A percentile compares a stretch with the other conserved stretches of the same genome.
Conservation (phyloP, 2,888 invertebrate genomes). For the Tachystola acroxantha region DNA sequence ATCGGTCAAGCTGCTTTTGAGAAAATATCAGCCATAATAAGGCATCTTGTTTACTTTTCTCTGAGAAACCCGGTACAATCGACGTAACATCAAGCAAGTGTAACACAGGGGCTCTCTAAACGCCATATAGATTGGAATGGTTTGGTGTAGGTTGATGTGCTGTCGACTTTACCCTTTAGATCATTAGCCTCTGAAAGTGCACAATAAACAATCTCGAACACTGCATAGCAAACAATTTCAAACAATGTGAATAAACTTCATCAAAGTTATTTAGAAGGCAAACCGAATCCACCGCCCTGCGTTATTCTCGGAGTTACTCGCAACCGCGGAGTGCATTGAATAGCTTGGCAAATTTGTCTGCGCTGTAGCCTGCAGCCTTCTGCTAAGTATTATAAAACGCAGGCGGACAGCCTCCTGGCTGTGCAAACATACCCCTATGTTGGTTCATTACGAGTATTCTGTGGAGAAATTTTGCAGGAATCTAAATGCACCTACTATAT, state of each 20-base stretch:
- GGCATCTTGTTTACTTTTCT: no score
- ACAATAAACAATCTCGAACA: no score
- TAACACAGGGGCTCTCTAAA: no score
- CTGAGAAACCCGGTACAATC: no score
- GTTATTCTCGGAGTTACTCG: constrained; percentile 26
- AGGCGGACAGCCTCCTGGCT: constrained; percentile 2
- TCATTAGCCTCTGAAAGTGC: no score
- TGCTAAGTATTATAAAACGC: constrained; percentile 33
- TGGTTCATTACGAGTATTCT: not conserved
- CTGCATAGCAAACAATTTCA: not conserved
- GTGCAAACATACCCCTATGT: not conserved
- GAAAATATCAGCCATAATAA: no score
- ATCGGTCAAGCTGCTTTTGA: no score
- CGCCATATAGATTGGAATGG: no score
- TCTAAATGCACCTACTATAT: not conserved
- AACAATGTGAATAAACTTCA: constrained; percentile 4
- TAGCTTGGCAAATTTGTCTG: constrained; percentile 42
- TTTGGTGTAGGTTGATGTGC: no score
- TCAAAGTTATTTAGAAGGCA: constrained; percentile 14
- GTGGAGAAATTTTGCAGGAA: not conserved
- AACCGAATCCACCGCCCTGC: constrained; percentile 18
- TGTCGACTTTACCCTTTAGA: no score
- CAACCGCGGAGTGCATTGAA: constrained; percentile 32
- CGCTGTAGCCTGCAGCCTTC: constrained; percentile 20
- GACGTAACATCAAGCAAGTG: no score